A percentile compares a stretch with the other conserved stretches of the same genome.
These are phyloP conservation scores for Nysson spinosus DNA, from an alignment of 2,888 invertebrate genomes.

Conservation along the genomic window DNA sequence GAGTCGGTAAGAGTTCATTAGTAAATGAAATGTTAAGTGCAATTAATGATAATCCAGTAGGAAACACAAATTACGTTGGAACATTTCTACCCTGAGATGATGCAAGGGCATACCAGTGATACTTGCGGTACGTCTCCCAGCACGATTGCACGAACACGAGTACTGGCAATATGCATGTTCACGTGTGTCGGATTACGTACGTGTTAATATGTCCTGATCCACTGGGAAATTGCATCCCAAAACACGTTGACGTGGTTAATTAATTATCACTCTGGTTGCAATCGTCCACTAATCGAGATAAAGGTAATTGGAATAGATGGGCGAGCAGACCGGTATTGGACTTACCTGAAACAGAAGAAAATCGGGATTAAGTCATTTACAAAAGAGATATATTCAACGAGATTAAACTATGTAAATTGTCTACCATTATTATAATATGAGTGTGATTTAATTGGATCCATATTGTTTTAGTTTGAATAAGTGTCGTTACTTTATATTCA, in stretches of 20 bases:
- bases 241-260: conserved; percentile 49
- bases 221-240: conserved; percentile 51
- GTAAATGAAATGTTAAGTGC: conserved; percentile 56
- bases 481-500: not conserved
- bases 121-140: conserved; percentile 39
- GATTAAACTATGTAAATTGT: not conserved
- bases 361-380: conserved; percentile 3
- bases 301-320: conserved; percentile 41
- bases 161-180: not conserved
- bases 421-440: too few species aligned
- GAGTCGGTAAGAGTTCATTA: conserved; percentile 48
- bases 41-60: conserved; percentile 31
- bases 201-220: conserved; percentile 43
- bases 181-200: conserved; percentile 9
- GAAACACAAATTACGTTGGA: conserved; percentile 10
- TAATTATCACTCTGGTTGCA: conserved; percentile 45
- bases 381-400: not conserved
- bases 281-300: conserved; percentile 42
- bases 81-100: conserved; percentile 10
- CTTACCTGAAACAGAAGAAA: conserved; percentile 63
- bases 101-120: conserved; percentile 28
- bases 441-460: too few species aligned
- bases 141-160: conserved; percentile 28
- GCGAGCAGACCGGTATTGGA: conserved; percentile 6
- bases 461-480: too few species aligned